These are phyloP conservation scores for Endomychus coccineus DNA, from an alignment of 2,888 invertebrate genomes.

Conservation along the genomic window DNA sequence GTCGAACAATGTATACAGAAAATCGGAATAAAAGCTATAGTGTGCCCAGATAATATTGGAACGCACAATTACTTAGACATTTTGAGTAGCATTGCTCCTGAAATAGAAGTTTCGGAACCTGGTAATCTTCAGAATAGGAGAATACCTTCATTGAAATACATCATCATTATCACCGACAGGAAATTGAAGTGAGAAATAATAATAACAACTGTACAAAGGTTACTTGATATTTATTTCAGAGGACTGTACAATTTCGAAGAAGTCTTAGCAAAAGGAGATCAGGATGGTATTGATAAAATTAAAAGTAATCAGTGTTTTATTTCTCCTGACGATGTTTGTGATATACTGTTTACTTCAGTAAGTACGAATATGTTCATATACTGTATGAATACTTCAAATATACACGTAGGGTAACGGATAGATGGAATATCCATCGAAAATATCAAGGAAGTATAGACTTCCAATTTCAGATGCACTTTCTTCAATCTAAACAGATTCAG, in stretches of 20 bases:
- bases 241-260: conserved; percentile 39
- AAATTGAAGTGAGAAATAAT: conserved; percentile 47
- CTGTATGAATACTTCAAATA: too few relatives aligned
- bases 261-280: conserved; percentile 32
- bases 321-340: conserved; percentile 60
- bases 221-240: too few relatives aligned
- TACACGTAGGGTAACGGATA: too few relatives aligned
- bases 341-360: conserved; percentile 77
- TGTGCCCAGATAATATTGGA: conserved; percentile 57
- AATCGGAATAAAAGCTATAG: conserved; percentile 58
- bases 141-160: conserved; percentile 47
- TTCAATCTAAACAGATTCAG: too few relatives aligned
- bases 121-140: conserved; percentile 45
- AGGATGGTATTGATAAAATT: conserved; percentile 33
- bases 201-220: too few relatives aligned
- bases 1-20: conserved; percentile 65
- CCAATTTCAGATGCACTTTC: too few relatives aligned
- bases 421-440: too few relatives aligned
- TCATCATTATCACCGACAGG: conserved; percentile 53
- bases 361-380: too few relatives aligned
- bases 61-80: conserved; percentile 61
- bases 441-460: too few relatives aligned
- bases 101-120: conserved; percentile 44
- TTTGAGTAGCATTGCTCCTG: conserved; percentile 53
- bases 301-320: conserved; percentile 44